Evolutionary conservation across 2,888 invertebrate species (phyloP), one percentile per base, ranked within the genome.

Genomic region (Seira sanloemensis): DNA sequence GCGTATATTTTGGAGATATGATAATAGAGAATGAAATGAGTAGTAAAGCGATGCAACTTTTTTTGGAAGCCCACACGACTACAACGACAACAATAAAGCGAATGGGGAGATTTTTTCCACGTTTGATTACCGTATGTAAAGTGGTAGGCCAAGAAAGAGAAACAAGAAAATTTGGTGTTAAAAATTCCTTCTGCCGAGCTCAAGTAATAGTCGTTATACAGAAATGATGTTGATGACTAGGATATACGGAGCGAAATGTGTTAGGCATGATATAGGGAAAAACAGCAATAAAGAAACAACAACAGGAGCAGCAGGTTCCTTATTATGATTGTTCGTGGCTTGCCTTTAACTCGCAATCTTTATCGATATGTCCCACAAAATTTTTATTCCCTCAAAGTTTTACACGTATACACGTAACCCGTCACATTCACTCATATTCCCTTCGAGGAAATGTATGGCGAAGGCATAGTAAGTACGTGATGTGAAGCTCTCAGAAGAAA

Each of bases 91-190:
- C 37, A 37, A 37, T 37, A 37, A 37, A 37, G 37, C 37, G 37
- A 37, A 37, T 12, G 37, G 12, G 37, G 37, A 37, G 37, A 37
- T 37, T 37, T 37, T 37, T 37, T 37, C 37, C 12, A 12, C 37
- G 12, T 37, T 37, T 37, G 37, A 37, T 37, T 37, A 37, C 37
- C 4, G 37, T 7, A n/a, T n/a, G 37, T 37, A 37, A 37, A 37
- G 37, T 37, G 37, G 37, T 37, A 37, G 5, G 12, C 37, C 12
- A 37, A 37, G n/a, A n/a, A 37, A 37, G 37, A 37, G 37, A 67
- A 78, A 73, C 73, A 83, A 83, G 77, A 77, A 82, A 82, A 37
- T 37, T 37, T 82, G 77, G 82, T 82, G 82, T 66, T 82, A 82
- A 82, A 37, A 82, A 82, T 77, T 75, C 66, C 54, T 58, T 71